Base-by-base conservation (phyloP, 1,140 invertebrate genomes). In the Helicoverpa armigera region DNA sequence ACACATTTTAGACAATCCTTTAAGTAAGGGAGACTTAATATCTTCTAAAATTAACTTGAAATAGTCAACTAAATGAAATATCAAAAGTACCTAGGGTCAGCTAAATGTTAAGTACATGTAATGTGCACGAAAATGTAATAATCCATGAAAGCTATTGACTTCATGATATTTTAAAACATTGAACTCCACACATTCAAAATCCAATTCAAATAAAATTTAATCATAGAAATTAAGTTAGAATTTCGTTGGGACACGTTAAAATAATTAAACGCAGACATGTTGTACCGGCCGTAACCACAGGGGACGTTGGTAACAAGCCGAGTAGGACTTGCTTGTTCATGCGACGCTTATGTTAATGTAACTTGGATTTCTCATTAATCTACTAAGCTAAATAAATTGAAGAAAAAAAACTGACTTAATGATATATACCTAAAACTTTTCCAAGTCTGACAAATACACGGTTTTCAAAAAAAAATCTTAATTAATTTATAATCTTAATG, bases 151-250 rank as follows among this genome's bases (percentile, higher is more conserved):
- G 10, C 23, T 12, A 61, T 14, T 13, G 31, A 61, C 18, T 31
- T 29, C 23, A 10, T 31, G 29, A 31, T 61, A 29, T 61, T 14
- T 29, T 72, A 72, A 3, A 51, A 14, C 50, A 31, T 18, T 54
- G 53, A 54, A 72, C 54, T 54, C 23, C 9, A 72, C 4, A 11
- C 50, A 53, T 23, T 53, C 54, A 54, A 54, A 72, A 72, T 54
- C 69, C 13, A 16, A 53, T 72, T 43, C 16, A 51, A 72, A 72
- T 72, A 72, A 72, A 72, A 72, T 72, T 72, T 54, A 72, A 72
- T 72, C 7, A 72, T n/a, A 54, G 50, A 72, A 72, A 54, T 72
- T 72, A 72, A 72, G 69, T 72, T 72, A 72, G 50, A 72, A 72
- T 72, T 72, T 72, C 23, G 69, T 54, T 72, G 69, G 43, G 69